Conservation (phyloP, 2,797 vertebrate genomes). For the Danio albolineatus region DNA sequence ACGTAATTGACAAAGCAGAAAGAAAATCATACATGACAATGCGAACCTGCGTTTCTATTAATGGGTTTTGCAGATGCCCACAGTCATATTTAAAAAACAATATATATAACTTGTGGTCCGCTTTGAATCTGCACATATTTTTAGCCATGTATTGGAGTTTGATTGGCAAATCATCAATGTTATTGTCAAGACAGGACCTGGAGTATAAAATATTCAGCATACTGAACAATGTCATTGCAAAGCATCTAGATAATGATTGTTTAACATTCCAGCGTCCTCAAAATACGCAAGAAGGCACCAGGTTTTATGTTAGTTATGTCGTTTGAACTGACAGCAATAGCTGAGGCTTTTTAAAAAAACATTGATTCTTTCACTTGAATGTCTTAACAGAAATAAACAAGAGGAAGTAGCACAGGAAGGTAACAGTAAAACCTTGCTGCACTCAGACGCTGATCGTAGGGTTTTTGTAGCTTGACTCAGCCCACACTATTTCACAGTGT, state of each 20-base stretch:
- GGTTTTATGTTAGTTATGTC: not conserved
- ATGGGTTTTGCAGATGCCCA: not conserved
- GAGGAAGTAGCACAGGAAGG: constrained; percentile 42
- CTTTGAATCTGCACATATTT: not conserved
- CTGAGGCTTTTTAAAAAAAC: not conserved
- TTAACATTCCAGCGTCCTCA: not conserved
- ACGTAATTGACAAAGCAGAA: not conserved
- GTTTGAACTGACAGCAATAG: not conserved
- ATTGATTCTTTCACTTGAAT: not conserved
- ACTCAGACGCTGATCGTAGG: not conserved
- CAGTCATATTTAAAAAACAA: not conserved
- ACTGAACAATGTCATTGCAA: not conserved
- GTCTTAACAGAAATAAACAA: constrained; percentile 6
- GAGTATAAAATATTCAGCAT: not conserved
- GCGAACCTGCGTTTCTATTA: not conserved
- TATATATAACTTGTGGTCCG: not conserved
- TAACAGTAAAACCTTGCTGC: constrained; percentile 5
- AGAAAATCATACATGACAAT: not conserved
- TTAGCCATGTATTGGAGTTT: not conserved
- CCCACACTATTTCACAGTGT: constrained; percentile 51
- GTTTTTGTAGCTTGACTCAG: constrained; percentile 13
- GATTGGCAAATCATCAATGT: not conserved
- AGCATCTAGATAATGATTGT: not conserved
- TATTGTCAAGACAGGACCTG: not conserved
- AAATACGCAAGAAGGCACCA: not conserved